Evolutionary conservation across 2,888 invertebrate species (phyloP).

Genomic region (Phyto melanocephala): DNA sequence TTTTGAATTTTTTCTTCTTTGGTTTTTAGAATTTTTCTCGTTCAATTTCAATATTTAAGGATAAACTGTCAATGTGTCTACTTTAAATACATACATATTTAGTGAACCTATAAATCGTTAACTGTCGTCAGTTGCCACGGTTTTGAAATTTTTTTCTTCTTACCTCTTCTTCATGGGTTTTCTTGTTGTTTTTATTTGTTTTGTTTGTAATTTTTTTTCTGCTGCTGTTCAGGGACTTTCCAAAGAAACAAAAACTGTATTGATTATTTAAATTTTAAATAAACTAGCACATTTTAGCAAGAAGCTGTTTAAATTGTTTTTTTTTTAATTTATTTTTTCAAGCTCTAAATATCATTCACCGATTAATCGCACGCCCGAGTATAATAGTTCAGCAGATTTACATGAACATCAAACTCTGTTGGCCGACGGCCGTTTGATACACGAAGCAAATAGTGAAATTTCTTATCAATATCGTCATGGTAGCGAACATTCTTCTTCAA

Average conservation of each 20-base stretch:
- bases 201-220: conserved; percentile 4
- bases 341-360: conserved; percentile 73
- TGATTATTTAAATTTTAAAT: conserved; percentile 54
- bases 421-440: conserved; percentile 70
- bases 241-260: not conserved
- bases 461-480: conserved; percentile 73
- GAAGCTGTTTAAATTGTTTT: conserved; percentile 2
- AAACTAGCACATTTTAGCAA: conserved; percentile 36
- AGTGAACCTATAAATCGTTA: conserved; percentile 73
- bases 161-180: conserved; percentile 27
- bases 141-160: conserved; percentile 56
- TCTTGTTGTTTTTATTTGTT: not conserved
- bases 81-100: conserved; percentile 71
- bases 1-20: conserved; percentile 36
- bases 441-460: conserved; percentile 66
- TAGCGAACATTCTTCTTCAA: conserved; percentile 75
- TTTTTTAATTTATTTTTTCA: conserved; percentile 57
- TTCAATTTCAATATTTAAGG: conserved; percentile 68
- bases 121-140: conserved; percentile 66
- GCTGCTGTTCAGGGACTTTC: conserved; percentile 47
- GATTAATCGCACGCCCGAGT: conserved; percentile 71
- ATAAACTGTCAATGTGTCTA: conserved; percentile 73
- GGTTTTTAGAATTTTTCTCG: conserved; percentile 56
- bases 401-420: conserved; percentile 71
- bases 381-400: conserved; percentile 72